Base-by-base conservation (phyloP, 2,888 invertebrate species). In the Ophion ventricosus region DNA sequence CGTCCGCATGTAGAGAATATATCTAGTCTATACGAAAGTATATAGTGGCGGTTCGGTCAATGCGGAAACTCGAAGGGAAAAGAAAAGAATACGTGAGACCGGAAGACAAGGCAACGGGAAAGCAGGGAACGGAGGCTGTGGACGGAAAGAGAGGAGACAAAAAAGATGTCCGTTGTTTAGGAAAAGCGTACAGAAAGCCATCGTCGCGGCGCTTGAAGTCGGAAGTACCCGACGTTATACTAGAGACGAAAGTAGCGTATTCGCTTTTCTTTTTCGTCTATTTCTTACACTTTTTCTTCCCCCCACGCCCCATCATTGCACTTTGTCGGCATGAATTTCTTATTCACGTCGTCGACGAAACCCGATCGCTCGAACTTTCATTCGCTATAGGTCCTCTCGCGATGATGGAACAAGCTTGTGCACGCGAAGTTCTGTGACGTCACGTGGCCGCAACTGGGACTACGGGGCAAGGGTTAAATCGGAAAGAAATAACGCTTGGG, bases 1-100 rank as follows among this genome's bases (percentile, higher is more conserved):
- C 83, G 73, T 83, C 73, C 66, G 80, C 77, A 54, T 80, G 76
- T 80, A 80, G 61, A 80, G 72, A 54, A 77, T 66, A 80, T 67
- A 57, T 83, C 80, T 67, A 77, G 26, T 26, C 17, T 67, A 49
- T 29, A 54, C 49, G 35, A 54, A n/a, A 11, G 17, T 35, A 64
- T 76, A 54, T 29, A 69, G 20, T 20, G 35, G 61, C 57, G 69
- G 69, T 78, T 70, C 67, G 83, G 80, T 83, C 80, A 83, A 83
- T 77, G 77, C 73, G 61, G 43, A 83, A 80, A 73, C 29, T 73
- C 59, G 40, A 69, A 72, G 69, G 54, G 73, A 76, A 77, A 72
- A 73, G 25, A 73, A 54, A 78, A 67, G 59, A 70, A 70, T 54
- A 40, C n/a, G 56, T 56, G 23, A 54, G 49, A 70, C 26, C 14